Evolutionary conservation across 2,113 vertebrate species (phyloP).

Genomic region (Emydocephalus ijimae): DNA sequence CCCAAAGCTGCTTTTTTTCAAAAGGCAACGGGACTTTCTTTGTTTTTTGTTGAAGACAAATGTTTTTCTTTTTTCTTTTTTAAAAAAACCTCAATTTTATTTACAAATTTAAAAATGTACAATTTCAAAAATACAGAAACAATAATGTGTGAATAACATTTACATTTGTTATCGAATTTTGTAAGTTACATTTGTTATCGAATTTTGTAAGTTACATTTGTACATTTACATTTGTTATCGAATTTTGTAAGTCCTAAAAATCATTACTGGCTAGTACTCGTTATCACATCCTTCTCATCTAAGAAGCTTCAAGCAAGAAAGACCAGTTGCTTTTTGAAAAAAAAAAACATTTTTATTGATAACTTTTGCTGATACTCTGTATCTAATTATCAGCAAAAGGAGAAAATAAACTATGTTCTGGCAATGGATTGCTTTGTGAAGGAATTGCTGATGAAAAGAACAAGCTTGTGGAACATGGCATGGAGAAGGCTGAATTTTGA

Average conservation of each 20-base stretch:
- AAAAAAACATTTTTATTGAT: neutral
- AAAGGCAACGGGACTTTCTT: neutral
- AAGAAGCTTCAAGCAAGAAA: neutral
- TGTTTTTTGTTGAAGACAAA: neutral
- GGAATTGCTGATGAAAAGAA: neutral
- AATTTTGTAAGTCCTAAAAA: no score
- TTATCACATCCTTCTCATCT: neutral
- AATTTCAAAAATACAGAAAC: no score
- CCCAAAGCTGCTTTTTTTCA: neutral
- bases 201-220: no score
- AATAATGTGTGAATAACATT: no score
- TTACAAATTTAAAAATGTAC: no score
- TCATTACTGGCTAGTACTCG: no score
- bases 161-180: no score
- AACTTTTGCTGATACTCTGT: neutral
- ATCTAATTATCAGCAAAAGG: neutral
- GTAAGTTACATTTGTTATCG: no score
- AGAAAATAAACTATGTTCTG: neutral
- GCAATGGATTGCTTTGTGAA: conserved; percentile 4
- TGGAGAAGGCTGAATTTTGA: neutral
- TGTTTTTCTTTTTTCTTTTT: no score
- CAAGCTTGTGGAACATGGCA: fast-evolving
- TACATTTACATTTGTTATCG: no score
- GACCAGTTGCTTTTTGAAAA: neutral
- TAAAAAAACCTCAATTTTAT: no score